Base-by-base conservation (phyloP, 1,140 invertebrate genomes). In the Atopsyche davidsoni region DNA sequence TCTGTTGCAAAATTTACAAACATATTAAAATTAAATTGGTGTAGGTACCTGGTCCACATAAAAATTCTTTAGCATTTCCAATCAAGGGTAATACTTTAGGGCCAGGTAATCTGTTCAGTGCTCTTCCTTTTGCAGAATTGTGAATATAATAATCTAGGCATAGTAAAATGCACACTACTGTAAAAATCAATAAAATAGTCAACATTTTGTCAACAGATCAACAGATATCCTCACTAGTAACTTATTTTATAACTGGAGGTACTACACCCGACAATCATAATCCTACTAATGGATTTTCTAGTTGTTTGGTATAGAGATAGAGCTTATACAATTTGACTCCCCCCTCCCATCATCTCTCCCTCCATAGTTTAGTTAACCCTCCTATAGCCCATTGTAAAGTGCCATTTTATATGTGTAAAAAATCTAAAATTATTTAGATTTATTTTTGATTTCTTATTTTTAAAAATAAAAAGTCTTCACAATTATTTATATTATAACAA, bases 251-350 rank as follows among this genome's bases (percentile, higher is more conserved):
- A 11, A 87, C 63, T 2, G 76, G 75, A 76, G 79, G 87, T 31
- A 74, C 75, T 22, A 86, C 70, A 1, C 75, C 83, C 1, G 78
- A 73, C 1, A 83, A 62, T 91, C 89, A 61, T 91, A 87, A 11
- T 86, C 86, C 77, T 82, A 64, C 57, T 75, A 45, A 41, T 21
- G 7, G 23, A 42, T 19, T 42, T 42, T 19, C 14, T 10, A 17
- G 16, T 38, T 38, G 7, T 9, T 28, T 28, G n/a, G 25, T 9
- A 28, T 9, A 28, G n/a, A 28, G 7, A 28, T 28, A 28, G 7
- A 28, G 7, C n/a, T 28, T 28, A 7, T n/a, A 28, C 25, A 28
- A 28, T n/a, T 28, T n/a, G 25, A 7, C 7, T 7, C n/a, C n/a
- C 7, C n/a, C 25, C 7, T 28, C n/a, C 25, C n/a, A n/a, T n/a